These are phyloP conservation scores for Isoperla grammatica DNA, from an alignment of 2,888 invertebrate species.

Conservation along the genomic window DNA sequence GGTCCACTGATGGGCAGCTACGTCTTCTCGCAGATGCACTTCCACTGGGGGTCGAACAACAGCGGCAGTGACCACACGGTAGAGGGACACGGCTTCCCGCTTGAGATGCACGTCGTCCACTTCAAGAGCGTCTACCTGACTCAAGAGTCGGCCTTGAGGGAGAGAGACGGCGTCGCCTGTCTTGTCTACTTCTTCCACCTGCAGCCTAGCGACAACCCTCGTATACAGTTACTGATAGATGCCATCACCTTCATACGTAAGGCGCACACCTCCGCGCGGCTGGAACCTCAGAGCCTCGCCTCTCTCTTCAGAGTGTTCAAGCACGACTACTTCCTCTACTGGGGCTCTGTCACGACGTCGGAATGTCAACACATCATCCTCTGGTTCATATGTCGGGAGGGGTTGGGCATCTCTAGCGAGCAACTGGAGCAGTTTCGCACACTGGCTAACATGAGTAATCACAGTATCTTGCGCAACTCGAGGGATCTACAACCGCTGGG, in stretches of 20 bases:
- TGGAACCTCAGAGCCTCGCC: conserved; percentile 50
- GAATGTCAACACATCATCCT: conserved; percentile 47
- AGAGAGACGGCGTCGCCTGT: conserved; percentile 52
- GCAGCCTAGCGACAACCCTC: conserved; percentile 10
- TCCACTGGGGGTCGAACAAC: conserved; percentile 61
- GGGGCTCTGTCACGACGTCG: conserved; percentile 50
- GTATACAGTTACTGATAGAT: conserved; percentile 45
- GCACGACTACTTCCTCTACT: conserved; percentile 60
- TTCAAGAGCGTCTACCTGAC: conserved; percentile 56
- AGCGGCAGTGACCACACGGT: conserved; percentile 62
- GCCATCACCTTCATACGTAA: conserved; percentile 48
- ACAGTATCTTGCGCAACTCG: no score
- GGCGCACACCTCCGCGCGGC: conserved; percentile 48
- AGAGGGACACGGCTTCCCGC: conserved; percentile 51
- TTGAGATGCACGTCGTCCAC: conserved; percentile 58
- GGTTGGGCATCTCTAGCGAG: conserved; percentile 51
- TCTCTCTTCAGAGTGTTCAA: conserved; percentile 51
- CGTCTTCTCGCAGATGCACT: conserved; percentile 60
- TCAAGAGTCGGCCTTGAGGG: conserved; percentile 54
- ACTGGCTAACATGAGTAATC: no score
- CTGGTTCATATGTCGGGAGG: conserved; percentile 56
- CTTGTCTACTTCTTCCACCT: conserved; percentile 53
- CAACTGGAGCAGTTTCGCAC: conserved; percentile 46
- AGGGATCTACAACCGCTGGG: no score
- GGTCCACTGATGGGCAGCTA: conserved; percentile 58